phyloP scores from a whole-genome alignment of 2,888 invertebrate genomes.

The Drepana falcataria region DNA sequence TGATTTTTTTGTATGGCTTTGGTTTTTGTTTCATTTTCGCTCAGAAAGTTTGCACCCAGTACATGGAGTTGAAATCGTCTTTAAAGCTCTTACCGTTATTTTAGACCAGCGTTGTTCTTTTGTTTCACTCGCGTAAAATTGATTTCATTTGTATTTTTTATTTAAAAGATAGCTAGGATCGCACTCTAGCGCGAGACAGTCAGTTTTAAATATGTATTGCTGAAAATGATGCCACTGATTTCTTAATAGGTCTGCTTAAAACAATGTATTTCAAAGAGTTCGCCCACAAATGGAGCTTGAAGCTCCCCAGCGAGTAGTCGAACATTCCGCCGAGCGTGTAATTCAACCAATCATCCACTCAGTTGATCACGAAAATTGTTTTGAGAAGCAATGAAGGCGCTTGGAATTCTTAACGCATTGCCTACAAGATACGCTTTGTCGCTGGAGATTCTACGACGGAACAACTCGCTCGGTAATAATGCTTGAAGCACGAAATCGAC shows the following conservation, averaged over 20 bases:
- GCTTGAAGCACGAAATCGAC: too few relatives aligned
- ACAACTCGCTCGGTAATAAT: background rate
- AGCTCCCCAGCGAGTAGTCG: conserved; percentile 22
- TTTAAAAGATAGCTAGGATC: too few relatives aligned
- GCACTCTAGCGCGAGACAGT: too few relatives aligned
- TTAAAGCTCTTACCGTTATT: too few relatives aligned
- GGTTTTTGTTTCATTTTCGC: too few relatives aligned
- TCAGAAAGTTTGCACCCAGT: too few relatives aligned
- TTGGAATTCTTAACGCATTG: background rate
- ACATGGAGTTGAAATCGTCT: too few relatives aligned
- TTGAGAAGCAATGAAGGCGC: conserved; percentile 15
- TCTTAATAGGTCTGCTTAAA: background rate
- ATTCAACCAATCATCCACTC: conserved; percentile 48
- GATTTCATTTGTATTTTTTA: too few relatives aligned
- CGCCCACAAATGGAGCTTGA: conserved; percentile 15
- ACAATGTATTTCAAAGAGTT: conserved; percentile 8
- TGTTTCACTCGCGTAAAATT: too few relatives aligned
- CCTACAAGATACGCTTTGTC: background rate
- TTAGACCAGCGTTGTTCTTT: too few relatives aligned
- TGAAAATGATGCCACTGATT: background rate
- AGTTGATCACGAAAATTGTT: conserved; percentile 49
- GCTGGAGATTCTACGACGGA: background rate
- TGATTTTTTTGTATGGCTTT: too few relatives aligned
- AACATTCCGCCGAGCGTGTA: conserved; percentile 26
- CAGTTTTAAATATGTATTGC: too few relatives aligned